Evolutionary conservation across 2,888 invertebrate species (phyloP), one percentile per base, ranked within the genome.

Genomic region (Oxyscelio sp.): DNA sequence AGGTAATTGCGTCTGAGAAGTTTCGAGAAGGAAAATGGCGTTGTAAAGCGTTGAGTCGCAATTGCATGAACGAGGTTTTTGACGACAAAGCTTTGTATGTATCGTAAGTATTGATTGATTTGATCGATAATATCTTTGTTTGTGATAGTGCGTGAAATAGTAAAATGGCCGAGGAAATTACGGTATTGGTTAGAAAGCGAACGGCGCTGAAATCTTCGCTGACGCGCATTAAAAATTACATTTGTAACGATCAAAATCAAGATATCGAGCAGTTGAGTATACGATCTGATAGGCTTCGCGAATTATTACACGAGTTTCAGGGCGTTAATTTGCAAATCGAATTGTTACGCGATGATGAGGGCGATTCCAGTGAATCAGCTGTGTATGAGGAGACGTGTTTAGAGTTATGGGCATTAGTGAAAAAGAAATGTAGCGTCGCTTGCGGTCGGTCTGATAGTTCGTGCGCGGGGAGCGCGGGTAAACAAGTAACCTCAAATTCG

Each of bases 101-200:
- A n/a, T n/a, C n/a, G n/a, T n/a, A n/a, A n/a, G n/a, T n/a, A n/a
- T n/a, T n/a, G n/a, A n/a, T n/a, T n/a, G 22, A 56, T 56, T 34
- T 56, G 56, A 24, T 56, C 24, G 17, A 24, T 56, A 17, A 31
- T 1, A 27, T 56, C 24, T 34, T 56, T 22, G 27, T 34, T 19
- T 15, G 27, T 6, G 27, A 3, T 3, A 19, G 19, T 15, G 9
- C n/a, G n/a, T n/a, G n/a, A n/a, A n/a, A n/a, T n/a, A n/a, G n/a
- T n/a, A n/a, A n/a, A n/a, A n/a, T n/a, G n/a, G n/a, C n/a, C n/a
- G n/a, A n/a, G n/a, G n/a, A n/a, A n/a, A n/a, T n/a, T n/a, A n/a
- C n/a, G n/a, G n/a, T n/a, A n/a, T n/a, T n/a, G n/a, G 59, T 61
- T 43, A 63, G 13, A 63, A 63, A 43, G n/a, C 61, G 61, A 63